Conservation (phyloP, 2,797 vertebrate genomes). For the Parauchenoglanis punctatus region DNA sequence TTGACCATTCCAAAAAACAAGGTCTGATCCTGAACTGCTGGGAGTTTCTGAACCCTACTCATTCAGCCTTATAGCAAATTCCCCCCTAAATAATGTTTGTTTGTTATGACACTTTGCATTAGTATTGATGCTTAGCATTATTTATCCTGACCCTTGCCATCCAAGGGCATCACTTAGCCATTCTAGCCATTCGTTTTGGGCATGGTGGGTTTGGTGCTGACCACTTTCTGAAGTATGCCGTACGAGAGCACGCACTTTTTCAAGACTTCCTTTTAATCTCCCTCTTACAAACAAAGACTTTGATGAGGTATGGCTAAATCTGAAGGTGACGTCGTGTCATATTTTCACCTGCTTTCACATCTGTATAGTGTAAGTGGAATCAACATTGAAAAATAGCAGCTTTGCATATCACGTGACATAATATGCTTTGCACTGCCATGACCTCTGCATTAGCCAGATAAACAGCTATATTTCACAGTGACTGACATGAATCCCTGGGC, state of each 20-base stretch:
- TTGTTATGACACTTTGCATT: not conserved
- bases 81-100: not conserved
- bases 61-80: slow-evolving; percentile 5
- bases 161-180: not conserved
- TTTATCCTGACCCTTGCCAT: not conserved
- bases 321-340: slow-evolving; percentile 67
- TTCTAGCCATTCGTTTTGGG: not conserved
- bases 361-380: slow-evolving; percentile 53
- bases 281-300: slow-evolving; percentile 71
- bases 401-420: slow-evolving; percentile 42
- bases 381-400: slow-evolving; percentile 42
- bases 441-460: slow-evolving; percentile 57
- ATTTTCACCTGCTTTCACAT: slow-evolving; percentile 49
- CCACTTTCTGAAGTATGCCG: not conserved
- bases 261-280: slow-evolving; percentile 80
- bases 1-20: slow-evolving; percentile 27
- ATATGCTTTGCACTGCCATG: slow-evolving; percentile 30
- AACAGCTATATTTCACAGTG: slow-evolving; percentile 35
- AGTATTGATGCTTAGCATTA: not conserved
- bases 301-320: slow-evolving; percentile 68
- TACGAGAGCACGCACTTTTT: slow-evolving; percentile 66
- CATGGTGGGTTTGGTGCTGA: not conserved
- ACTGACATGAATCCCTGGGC: slow-evolving; percentile 31
- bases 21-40: slow-evolving; percentile 24
- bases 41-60: slow-evolving; percentile 36